Evolutionary conservation across 2,888 invertebrate genomes (phyloP).

Genomic region (Aethes cnicana): DNA sequence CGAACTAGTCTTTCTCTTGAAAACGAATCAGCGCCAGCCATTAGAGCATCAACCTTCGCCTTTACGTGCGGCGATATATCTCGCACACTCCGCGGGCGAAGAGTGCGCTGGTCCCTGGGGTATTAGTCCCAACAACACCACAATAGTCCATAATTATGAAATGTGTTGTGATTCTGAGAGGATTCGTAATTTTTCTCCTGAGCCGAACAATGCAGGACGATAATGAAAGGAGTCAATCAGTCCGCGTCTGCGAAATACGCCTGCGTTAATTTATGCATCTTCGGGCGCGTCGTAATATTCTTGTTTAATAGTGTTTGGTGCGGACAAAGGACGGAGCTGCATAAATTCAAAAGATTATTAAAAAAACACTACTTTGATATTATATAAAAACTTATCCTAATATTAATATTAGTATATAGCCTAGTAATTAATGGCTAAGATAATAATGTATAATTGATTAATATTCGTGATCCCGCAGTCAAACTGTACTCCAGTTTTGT

Average conservation of each 20-base stretch:
- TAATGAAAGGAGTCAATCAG: slow-evolving; percentile 83
- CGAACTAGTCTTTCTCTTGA: slow-evolving; percentile 68
- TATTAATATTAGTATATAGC: too few species aligned
- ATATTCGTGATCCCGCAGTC: too few species aligned
- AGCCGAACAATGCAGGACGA: slow-evolving; percentile 72
- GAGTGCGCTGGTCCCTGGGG: slow-evolving; percentile 59
- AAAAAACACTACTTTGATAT: too few species aligned
- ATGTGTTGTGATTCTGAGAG: slow-evolving; percentile 77
- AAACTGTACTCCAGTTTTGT: too few species aligned
- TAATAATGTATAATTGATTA: too few species aligned
- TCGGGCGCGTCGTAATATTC: slow-evolving; percentile 43
- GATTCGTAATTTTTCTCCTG: slow-evolving; percentile 73
- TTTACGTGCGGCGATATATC: slow-evolving; percentile 67
- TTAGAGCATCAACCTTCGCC: slow-evolving; percentile 58
- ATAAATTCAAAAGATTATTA: too few species aligned
- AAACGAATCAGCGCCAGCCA: slow-evolving; percentile 74
- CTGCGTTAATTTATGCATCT: slow-evolving; percentile 71
- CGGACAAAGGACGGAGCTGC: slow-evolving; percentile 61
- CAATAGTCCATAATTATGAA: slow-evolving; percentile 83
- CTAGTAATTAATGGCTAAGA: too few species aligned
- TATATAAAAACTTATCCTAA: too few species aligned
- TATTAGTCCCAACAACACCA: slow-evolving; percentile 74
- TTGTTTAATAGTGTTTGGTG: slow-evolving; percentile 47
- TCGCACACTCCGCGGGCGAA: slow-evolving; percentile 55
- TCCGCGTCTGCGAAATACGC: slow-evolving; percentile 70